Conservation (phyloP, 2,888 invertebrate genomes). For the Eristalinus sepulchralis region DNA sequence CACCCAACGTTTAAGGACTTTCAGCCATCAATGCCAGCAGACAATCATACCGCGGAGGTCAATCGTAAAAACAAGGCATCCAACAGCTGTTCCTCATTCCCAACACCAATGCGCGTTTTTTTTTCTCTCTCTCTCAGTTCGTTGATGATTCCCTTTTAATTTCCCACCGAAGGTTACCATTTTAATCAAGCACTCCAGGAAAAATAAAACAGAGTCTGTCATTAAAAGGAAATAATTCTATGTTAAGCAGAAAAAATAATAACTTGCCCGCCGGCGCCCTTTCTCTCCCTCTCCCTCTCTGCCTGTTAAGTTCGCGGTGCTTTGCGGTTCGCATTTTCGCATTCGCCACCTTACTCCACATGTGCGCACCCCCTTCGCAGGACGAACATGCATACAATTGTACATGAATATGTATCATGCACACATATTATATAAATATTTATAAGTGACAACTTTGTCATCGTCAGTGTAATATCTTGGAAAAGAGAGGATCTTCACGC, state of each 20-base stretch:
- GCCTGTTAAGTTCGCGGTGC: neutral
- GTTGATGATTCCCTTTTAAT: too few relatives aligned
- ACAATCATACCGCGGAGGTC: too few relatives aligned
- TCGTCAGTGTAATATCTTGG: slow-evolving; percentile 9
- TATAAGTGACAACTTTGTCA: slow-evolving; percentile 45
- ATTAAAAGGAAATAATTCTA: neutral
- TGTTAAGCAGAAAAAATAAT: neutral
- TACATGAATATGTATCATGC: neutral
- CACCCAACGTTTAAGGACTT: too few relatives aligned
- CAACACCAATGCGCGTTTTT: too few relatives aligned
- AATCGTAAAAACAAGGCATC: too few relatives aligned
- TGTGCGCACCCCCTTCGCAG: neutral
- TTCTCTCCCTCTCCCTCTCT: neutral
- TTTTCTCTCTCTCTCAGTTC: too few relatives aligned
- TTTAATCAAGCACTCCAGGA: neutral
- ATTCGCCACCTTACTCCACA: neutral
- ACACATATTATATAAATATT: slow-evolving; percentile 38
- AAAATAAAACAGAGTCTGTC: neutral
- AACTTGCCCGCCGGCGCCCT: neutral
- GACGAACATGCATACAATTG: neutral
- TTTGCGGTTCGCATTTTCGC: neutral
- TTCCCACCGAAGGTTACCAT: neutral
- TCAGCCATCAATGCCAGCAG: too few relatives aligned
- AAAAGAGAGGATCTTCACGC: neutral
- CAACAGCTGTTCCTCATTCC: too few relatives aligned